Evolutionary conservation across 2,888 invertebrate genomes (phyloP), one percentile per base, ranked within the genome.

Genomic region (Epirrita christyi): DNA sequence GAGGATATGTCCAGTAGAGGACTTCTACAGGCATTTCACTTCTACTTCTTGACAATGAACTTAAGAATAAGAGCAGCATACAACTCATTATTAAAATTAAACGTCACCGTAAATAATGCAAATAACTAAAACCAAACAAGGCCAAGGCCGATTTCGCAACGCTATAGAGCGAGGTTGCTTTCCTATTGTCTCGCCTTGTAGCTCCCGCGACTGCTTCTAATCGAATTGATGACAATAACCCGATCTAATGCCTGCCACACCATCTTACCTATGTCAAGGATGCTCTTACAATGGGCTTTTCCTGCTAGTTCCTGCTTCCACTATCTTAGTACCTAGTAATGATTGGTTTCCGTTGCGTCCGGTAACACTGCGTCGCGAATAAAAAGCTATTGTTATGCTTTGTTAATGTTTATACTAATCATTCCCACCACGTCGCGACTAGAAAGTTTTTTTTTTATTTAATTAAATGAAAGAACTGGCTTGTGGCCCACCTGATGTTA

Each of bases 61-160:
- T 21, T 21, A 4, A 21, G 21, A 21, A 21, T 21, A 3, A 21
- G 21, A 21, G 21, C 21, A 21, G 8, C 36, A 13, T 38, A 28
- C 44, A 28, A 44, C 13, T 28, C 15, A 52, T 34, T 34, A 53
- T 41, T 13, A 48, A 34, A 43, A 43, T 43, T 9, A 15, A 54
- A 27, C 21, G 40, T 50, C 21, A 21, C n/a, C n/a, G n/a, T n/a
- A n/a, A 43, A 28, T 9, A 51, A 73, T 68, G 65, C 68, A 67
- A 71, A 69, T 70, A 63, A 43, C 50, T 48, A 44, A 49, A 58
- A 32, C 59, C 61, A 68, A 75, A 70, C 60, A 62, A 66, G 68
- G 61, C 70, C 77, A 82, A 83, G 83, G 83, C 72, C 77, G 64
- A 29, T 74, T 67, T 52, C 65, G 55, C 62, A 67, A 70, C 69